Conservation (phyloP, 2,113 vertebrate species). For the Chionodraco myersi region DNA sequence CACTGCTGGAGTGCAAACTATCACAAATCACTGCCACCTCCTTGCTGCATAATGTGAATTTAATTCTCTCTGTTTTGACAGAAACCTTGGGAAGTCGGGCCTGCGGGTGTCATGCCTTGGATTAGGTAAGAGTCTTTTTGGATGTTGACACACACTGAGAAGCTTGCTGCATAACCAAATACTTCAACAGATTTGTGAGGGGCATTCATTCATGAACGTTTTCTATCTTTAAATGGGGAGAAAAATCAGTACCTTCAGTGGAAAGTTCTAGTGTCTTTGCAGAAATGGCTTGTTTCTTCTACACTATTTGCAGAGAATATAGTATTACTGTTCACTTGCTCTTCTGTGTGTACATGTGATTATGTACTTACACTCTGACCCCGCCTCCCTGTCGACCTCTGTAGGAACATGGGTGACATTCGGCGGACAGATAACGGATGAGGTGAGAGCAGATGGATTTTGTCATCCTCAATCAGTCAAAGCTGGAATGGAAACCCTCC, state of each 20-base stretch:
- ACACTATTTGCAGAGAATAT: background rate
- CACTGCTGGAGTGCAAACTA: constrained; percentile 13
- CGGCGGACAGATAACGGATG: constrained; percentile 97
- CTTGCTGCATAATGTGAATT: constrained; percentile 44
- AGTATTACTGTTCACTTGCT: constrained; percentile 3
- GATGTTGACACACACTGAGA: constrained; percentile 9
- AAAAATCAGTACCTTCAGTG: no score
- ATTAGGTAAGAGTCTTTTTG: constrained; percentile 88
- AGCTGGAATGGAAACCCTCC: constrained; percentile 51
- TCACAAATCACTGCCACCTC: constrained; percentile 52
- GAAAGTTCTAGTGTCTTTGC: background rate
- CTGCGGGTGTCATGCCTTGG: constrained; percentile 97
- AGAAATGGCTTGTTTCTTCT: constrained; percentile 7
- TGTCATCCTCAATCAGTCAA: constrained; percentile 60
- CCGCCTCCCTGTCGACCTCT: constrained; percentile 42
- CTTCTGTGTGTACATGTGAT: constrained; percentile 16
- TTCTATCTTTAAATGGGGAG: no score
- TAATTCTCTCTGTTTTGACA: constrained; percentile 81
- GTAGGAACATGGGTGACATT: constrained; percentile 99
- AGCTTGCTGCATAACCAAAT: constrained; percentile 26
- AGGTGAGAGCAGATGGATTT: constrained; percentile 87
- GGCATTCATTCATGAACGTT: background rate
- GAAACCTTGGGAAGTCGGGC: constrained; percentile 98
- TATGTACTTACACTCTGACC: constrained; percentile 30
- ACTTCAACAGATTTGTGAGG: constrained; percentile 30